Evolutionary conservation across 2,888 invertebrate species (phyloP), one percentile per base, ranked within the genome.

Genomic region (Tanypteryx hageni): DNA sequence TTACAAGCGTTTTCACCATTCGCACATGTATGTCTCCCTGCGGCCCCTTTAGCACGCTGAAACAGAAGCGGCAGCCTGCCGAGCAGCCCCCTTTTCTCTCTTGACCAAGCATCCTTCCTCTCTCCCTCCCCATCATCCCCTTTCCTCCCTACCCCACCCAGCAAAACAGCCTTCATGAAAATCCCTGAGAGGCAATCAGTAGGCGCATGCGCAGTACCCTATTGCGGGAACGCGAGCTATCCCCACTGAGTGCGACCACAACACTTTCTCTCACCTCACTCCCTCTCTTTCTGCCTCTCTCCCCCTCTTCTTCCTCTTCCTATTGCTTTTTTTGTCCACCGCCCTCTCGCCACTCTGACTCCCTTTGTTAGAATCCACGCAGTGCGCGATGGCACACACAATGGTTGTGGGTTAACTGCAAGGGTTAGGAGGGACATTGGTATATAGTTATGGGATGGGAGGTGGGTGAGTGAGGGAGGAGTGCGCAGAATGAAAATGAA

Each of bases 391-490:
- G 86, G 31, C 86, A 86, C 31, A 86, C 31, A 86, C 61, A 86
- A 86, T 86, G 86, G 85, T 59, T 85, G 85, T 22, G 59, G 85
- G 86, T 86, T 86, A 61, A 86, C n/a, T 68, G 61, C 61, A 86
- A 86, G 86, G 61, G 86, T 86, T 64, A 86, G 31, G 86, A 22
- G 27, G 86, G 86, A 86, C 61, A 61, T 61, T 61, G 31, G 86
- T 31, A 58, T 56, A 85, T 58, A 22, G 22, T 85, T 85, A 85
- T 85, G 85, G 27, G 86, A 59, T 58, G 1, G 85, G 59, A 18
- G 56, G 83, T 44, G 18, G 10, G 13, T 1, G 83, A 18, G 11
- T 7, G 10, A 31, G 82, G 44, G 44, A 44, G 44, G 44, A 44
- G 44, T 44, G 44, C 44, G 44, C 44, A 44, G 5, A 44, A 5